Base-by-base conservation (phyloP, 2,113 vertebrate genomes). In the Propithecus coquereli region DNA sequence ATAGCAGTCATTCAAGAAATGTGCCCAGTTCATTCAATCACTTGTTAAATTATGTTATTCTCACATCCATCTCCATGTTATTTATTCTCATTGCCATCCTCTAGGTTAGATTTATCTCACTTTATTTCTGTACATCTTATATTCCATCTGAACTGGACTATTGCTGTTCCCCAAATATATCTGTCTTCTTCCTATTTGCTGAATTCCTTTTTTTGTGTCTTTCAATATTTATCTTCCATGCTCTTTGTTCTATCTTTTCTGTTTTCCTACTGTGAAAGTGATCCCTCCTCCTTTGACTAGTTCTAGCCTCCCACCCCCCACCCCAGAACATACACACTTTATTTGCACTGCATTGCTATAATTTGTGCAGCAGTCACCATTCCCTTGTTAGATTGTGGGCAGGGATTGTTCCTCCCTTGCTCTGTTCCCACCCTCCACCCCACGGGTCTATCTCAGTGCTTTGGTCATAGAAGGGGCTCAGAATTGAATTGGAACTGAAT, bases 401-500 rank as follows among this genome's bases (percentile, higher is more conserved):
- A 77, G 18, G 10, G 52, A 45, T 63, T 61, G 23, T 82, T 71
- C 82, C 57, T 96, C 37, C 73, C 30, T 80, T 45, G 1, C 25
- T 95, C 23, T 74, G 43, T 86, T 90, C 65, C 70, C 11, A 25
- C 11, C 25, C 25, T 27, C 27, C 61, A 30, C 61, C 57, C n/a
- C 23, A 95, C 0, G 10, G 90, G 87, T 94, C 92, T 94, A 77
- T 43, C 96, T 97, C 90, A 32, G 90, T 95, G 80, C 97, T 94
- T 96, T 92, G 92, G 94, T 96, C 83, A 45, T 97, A 90, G 92
- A 95, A 96, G 96, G 96, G 95, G 81, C 94, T 97, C 92, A 95
- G 97, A 97, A 97, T 98, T 98, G 95, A 98, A 97, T 98, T 97
- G 97, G 93, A 97, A 96, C 84, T 93, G 93, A 96, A 95, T 73